phyloP scores from a whole-genome alignment of 1,140 invertebrate species.

The Drosophila asahinai region DNA sequence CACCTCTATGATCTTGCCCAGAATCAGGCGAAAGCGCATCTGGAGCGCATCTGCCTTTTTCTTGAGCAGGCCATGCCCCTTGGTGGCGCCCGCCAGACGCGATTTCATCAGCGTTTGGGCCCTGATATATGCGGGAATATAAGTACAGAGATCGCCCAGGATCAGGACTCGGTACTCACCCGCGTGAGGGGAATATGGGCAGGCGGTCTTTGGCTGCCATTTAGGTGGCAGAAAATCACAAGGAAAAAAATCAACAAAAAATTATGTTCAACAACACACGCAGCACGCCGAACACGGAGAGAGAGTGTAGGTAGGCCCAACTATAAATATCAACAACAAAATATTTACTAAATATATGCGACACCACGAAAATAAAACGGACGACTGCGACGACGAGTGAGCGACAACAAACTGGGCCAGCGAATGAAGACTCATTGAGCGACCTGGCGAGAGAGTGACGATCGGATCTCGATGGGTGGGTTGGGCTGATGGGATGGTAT shows the following conservation, averaged over 20 bases:
- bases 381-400: constrained; percentile 20
- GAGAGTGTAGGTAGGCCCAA: constrained; percentile 17
- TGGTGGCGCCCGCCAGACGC: constrained; percentile 97
- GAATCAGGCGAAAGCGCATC: constrained; percentile 97
- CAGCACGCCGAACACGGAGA: constrained; percentile 32
- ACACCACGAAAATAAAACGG: constrained; percentile 74
- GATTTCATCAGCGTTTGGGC: constrained; percentile 94
- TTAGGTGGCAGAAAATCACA: constrained; percentile 1
- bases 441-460: constrained; percentile 37
- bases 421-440: constrained; percentile 36
- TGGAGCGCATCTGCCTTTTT: constrained; percentile 99
- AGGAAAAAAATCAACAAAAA: constrained; percentile 12
- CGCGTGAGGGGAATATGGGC: constrained; percentile 98
- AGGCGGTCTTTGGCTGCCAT: constrained; percentile 98
- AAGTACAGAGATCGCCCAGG: not conserved
- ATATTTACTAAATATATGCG: constrained; percentile 80
- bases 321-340: constrained; percentile 79
- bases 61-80: constrained; percentile 98
- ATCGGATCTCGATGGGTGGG: constrained; percentile 2
- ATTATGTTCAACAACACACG: constrained; percentile 24
- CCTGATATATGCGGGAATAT: constrained; percentile 62
- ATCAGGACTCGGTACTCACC: constrained; percentile 90
- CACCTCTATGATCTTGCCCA: constrained; percentile 99
- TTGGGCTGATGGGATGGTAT: not conserved
- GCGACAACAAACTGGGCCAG: constrained; percentile 71